Conservation (phyloP, 1,140 invertebrate genomes). For the Fragariocoptes setiger region DNA sequence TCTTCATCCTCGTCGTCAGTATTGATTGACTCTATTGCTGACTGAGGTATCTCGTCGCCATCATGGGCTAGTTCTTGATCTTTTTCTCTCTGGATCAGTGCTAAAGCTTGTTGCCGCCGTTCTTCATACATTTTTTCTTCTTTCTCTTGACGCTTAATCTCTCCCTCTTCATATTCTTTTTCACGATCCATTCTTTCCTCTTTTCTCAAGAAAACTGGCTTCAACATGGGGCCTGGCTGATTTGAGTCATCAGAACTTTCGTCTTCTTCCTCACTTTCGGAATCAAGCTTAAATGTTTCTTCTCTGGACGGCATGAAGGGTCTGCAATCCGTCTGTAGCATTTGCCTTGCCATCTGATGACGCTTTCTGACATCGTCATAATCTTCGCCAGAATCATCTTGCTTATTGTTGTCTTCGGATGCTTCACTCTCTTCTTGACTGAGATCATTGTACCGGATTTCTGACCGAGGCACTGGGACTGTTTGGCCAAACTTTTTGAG, state of each 20-base stretch:
- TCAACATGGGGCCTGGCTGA: conserved; percentile 47
- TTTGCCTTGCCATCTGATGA: not conserved
- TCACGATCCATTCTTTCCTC: conserved; percentile 66
- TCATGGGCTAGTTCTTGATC: not conserved
- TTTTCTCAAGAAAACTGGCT: conserved; percentile 85
- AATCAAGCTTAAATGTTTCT: not conserved
- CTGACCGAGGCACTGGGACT: conserved; percentile 24
- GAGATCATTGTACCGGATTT: no score
- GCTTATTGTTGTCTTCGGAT: not conserved
- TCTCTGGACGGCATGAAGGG: not conserved
- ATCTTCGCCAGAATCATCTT: not conserved
- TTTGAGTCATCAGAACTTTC: not conserved
- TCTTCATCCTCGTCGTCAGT: conserved; percentile 97
- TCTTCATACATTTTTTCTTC: conserved; percentile 23
- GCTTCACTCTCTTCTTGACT: not conserved
- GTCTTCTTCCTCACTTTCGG: conserved; percentile 24
- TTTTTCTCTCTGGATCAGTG: conserved; percentile 10
- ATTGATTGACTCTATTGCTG: conserved; percentile 23
- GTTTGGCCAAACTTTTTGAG: not conserved
- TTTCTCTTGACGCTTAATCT: conserved; percentile 45
- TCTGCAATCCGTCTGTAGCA: not conserved
- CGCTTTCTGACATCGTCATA: not conserved
- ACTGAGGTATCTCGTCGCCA: not conserved
- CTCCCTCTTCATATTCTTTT: conserved; percentile 46
- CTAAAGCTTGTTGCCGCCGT: conserved; percentile 18